Conservation (phyloP, 2,797 vertebrate species). For the Sebastes ruberrimus region DNA sequence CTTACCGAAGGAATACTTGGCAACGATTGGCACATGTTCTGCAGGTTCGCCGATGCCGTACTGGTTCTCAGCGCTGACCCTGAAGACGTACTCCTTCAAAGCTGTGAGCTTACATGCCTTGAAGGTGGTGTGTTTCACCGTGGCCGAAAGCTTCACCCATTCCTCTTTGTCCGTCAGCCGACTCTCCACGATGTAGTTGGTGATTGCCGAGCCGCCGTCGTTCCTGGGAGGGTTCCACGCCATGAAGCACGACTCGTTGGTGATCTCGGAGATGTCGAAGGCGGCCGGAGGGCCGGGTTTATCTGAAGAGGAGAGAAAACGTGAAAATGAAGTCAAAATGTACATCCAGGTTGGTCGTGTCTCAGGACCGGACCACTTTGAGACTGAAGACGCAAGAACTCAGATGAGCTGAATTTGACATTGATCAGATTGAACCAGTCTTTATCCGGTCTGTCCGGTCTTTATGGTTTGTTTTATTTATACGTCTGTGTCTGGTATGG, state of each 20-base stretch:
- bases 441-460: neutral
- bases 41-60: conserved; percentile 93
- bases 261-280: conserved; percentile 96
- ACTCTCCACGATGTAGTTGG: conserved; percentile 95
- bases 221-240: conserved; percentile 98
- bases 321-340: neutral
- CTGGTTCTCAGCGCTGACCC: conserved; percentile 97
- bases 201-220: conserved; percentile 93
- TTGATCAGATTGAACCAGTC: neutral
- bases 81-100: conserved; percentile 95
- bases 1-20: conserved; percentile 96
- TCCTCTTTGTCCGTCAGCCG: conserved; percentile 89
- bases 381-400: neutral
- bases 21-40: conserved; percentile 89
- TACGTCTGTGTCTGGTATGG: neutral
- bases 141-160: conserved; percentile 96
- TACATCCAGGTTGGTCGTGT: neutral
- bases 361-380: neutral
- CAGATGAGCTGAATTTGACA: neutral
- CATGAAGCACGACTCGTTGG: conserved; percentile 91
- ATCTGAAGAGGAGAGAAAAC: conserved; percentile 77
- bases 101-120: conserved; percentile 91
- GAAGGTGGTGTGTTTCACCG: conserved; percentile 94
- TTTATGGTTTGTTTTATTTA: neutral
- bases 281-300: conserved; percentile 98